phyloP scores from a whole-genome alignment of 2,797 vertebrate species.

The Rhodeus uyekii region DNA sequence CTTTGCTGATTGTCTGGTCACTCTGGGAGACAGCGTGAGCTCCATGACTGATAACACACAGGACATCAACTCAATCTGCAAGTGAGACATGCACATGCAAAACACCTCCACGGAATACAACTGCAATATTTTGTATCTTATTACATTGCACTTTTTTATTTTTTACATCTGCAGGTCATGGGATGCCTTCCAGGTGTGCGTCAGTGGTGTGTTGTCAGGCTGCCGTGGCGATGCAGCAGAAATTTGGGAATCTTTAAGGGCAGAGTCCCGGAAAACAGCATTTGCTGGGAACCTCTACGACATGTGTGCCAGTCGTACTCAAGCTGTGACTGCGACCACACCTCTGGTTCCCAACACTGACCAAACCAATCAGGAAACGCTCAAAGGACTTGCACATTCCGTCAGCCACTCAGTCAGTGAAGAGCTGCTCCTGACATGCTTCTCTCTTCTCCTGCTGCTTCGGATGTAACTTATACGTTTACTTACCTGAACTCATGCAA shows the following conservation, averaged over 20 bases:
- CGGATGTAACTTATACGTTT: conserved; percentile 57
- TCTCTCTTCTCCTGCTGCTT: conserved; percentile 60
- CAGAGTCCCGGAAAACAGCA: conserved; percentile 86
- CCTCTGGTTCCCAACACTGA: conserved; percentile 67
- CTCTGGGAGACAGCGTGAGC: conserved; percentile 88
- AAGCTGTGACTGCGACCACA: conserved; percentile 65
- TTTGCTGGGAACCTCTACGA: conserved; percentile 91
- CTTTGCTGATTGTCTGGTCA: conserved; percentile 90
- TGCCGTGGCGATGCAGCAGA: conserved; percentile 87
- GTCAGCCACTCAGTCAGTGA: background rate
- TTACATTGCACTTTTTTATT: background rate
- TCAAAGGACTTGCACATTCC: conserved; percentile 71
- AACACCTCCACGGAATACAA: background rate
- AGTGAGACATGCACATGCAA: conserved; percentile 68
- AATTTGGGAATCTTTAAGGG: conserved; percentile 90
- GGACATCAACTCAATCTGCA: conserved; percentile 90
- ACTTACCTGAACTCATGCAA: background rate
- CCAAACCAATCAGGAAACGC: conserved; percentile 88
- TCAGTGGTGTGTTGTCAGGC: conserved; percentile 79
- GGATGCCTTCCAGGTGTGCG: conserved; percentile 89
- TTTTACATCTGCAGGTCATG: conserved; percentile 81
- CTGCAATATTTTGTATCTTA: background rate
- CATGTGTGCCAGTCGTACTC: conserved; percentile 81
- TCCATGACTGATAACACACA: conserved; percentile 74
- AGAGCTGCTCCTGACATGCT: conserved; percentile 63